These are phyloP conservation scores for Pituophis catenifer DNA, from an alignment of 2,113 vertebrate genomes.

Conservation along the genomic window DNA sequence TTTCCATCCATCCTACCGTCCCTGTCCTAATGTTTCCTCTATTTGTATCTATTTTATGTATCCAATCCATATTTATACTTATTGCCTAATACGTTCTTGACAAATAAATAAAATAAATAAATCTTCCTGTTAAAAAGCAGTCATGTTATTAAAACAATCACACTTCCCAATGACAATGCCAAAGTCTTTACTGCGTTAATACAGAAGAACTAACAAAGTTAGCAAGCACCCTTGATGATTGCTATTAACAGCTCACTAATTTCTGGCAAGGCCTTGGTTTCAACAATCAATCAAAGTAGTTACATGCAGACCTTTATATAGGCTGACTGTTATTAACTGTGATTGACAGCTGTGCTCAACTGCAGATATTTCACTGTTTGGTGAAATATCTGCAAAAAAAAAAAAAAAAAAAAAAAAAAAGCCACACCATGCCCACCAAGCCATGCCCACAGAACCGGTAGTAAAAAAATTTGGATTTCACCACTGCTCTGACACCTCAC, in stretches of 20 bases:
- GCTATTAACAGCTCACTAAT: slow-evolving; percentile 52
- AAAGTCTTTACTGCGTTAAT: not conserved
- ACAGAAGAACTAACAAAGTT: slow-evolving; percentile 41
- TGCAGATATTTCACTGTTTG: slow-evolving; percentile 44
- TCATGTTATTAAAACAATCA: slow-evolving; percentile 36
- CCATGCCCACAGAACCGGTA: too few relatives aligned
- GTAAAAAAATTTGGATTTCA: too few relatives aligned
- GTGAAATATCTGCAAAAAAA: too few relatives aligned
- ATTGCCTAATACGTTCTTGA: too few relatives aligned
- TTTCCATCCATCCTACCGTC: not conserved
- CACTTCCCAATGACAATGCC: slow-evolving; percentile 14
- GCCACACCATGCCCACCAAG: too few relatives aligned
- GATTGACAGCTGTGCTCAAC: slow-evolving; percentile 38
- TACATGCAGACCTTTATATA: slow-evolving; percentile 38
- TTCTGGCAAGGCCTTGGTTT: slow-evolving; percentile 61
- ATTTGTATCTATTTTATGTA: too few relatives aligned
- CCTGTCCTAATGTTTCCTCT: too few relatives aligned
- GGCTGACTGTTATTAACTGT: slow-evolving; percentile 50
- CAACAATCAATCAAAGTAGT: slow-evolving; percentile 59
- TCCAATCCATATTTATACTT: too few relatives aligned
- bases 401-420: too few relatives aligned
- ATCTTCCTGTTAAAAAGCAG: slow-evolving; percentile 25
- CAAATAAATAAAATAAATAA: too few relatives aligned
- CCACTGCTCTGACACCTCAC: too few relatives aligned
- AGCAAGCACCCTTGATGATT: slow-evolving; percentile 36